phyloP scores from a whole-genome alignment of 2,113 vertebrate species.

The Cettia cetti region DNA sequence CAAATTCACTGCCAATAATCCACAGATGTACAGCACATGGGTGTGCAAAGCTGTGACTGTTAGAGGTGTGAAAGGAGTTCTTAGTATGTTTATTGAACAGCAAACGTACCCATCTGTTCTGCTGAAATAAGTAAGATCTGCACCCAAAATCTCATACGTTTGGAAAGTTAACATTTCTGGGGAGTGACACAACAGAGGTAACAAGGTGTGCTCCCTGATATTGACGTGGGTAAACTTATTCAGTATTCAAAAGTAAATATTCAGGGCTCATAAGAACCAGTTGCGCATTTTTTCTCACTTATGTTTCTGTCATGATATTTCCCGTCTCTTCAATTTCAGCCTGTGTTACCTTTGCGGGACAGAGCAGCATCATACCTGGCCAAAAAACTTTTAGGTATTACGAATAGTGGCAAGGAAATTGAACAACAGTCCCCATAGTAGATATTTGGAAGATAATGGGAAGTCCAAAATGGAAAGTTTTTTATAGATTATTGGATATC shows the following conservation, averaged over 20 bases:
- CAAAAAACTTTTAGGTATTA: background rate
- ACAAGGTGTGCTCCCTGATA: background rate
- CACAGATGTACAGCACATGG: slow-evolving; percentile 60
- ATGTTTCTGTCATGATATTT: background rate
- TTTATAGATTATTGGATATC: background rate
- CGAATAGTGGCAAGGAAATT: background rate
- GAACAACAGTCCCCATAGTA: background rate
- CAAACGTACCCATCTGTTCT: slow-evolving; percentile 53
- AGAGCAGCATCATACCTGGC: background rate
- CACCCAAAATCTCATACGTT: background rate
- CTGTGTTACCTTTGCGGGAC: background rate
- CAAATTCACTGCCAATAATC: slow-evolving; percentile 42
- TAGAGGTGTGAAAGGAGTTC: slow-evolving; percentile 58
- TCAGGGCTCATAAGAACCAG: background rate
- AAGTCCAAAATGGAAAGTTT: background rate
- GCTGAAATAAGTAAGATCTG: slow-evolving; percentile 1
- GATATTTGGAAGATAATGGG: background rate
- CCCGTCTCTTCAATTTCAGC: background rate
- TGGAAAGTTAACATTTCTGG: slow-evolving; percentile 15
- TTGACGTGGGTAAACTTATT: background rate
- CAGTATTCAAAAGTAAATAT: slow-evolving; percentile 12
- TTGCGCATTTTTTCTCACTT: background rate
- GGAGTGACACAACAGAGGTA: background rate
- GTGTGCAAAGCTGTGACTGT: slow-evolving; percentile 58
- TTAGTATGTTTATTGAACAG: slow-evolving; percentile 52